Evolutionary conservation across 2,113 vertebrate genomes (phyloP).

Genomic region (Orthonyx spaldingii): DNA sequence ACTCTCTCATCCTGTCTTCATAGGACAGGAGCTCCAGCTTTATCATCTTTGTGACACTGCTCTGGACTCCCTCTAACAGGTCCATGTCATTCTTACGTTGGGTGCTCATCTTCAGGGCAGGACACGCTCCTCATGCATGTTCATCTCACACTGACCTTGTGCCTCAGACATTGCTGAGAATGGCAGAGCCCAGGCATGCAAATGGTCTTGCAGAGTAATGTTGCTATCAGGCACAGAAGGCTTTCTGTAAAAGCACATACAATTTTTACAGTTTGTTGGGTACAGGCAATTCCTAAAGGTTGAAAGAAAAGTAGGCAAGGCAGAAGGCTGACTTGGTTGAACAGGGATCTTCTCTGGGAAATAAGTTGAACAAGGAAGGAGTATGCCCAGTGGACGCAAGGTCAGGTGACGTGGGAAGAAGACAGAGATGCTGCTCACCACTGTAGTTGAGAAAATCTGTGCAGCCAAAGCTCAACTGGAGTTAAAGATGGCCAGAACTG

Average conservation of each 20-base stretch:
- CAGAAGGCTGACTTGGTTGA: not conserved
- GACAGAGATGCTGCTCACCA: not conserved
- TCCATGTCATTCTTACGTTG: fast-evolving
- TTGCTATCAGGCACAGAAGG: not conserved
- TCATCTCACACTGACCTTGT: not conserved
- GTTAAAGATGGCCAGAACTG: not conserved
- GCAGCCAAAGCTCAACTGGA: not conserved
- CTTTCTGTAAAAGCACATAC: not conserved
- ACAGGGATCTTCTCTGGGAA: not conserved
- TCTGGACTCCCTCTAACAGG: not conserved
- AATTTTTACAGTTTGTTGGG: not conserved
- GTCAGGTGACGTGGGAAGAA: not conserved
- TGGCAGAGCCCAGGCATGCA: not conserved
- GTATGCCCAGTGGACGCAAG: not conserved
- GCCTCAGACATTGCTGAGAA: not conserved
- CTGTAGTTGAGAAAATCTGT: not conserved
- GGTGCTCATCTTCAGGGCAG: not conserved
- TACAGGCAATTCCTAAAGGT: not conserved
- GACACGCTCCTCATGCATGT: not conserved
- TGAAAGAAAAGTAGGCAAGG: fast-evolving
- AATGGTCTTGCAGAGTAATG: not conserved
- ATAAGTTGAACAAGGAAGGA: not conserved
- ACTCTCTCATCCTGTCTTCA: not conserved
- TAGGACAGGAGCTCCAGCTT: not conserved
- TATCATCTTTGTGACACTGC: not conserved